These are phyloP conservation scores for Pammene aurita DNA, from an alignment of 2,888 invertebrate species.

Conservation along the genomic window DNA sequence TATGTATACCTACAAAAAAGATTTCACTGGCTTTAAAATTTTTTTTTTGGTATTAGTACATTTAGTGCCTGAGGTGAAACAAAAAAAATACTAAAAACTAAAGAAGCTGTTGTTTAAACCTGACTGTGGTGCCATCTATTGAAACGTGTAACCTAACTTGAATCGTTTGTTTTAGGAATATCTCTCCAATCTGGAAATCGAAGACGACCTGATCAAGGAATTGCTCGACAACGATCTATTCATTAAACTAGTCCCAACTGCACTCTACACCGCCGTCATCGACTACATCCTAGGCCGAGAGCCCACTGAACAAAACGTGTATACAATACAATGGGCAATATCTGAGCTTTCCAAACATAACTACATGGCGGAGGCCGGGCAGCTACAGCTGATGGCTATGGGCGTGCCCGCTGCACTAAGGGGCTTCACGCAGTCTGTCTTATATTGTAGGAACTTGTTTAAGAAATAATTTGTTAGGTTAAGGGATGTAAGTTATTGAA, in stretches of 20 bases:
- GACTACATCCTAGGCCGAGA: slow-evolving; percentile 61
- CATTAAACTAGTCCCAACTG: slow-evolving; percentile 64
- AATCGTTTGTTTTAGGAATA: slow-evolving; percentile 56
- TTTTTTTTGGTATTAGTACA: too few relatives aligned
- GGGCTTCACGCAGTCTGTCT: slow-evolving; percentile 68
- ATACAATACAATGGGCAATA: slow-evolving; percentile 65
- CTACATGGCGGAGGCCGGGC: slow-evolving; percentile 71
- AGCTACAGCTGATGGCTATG: slow-evolving; percentile 59
- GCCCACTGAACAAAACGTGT: slow-evolving; percentile 44
- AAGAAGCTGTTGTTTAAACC: too few relatives aligned
- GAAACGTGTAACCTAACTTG: too few relatives aligned
- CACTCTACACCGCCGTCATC: slow-evolving; percentile 62
- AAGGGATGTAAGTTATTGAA: slow-evolving; percentile 38
- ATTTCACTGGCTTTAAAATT: too few relatives aligned
- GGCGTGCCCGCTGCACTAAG: slow-evolving; percentile 66
- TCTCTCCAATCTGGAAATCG: slow-evolving; percentile 58
- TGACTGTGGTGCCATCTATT: too few relatives aligned
- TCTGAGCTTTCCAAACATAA: slow-evolving; percentile 60
- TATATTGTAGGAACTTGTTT: slow-evolving; percentile 59
- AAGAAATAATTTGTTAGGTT: slow-evolving; percentile 44
- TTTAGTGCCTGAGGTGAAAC: too few relatives aligned
- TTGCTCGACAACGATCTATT: slow-evolving; percentile 70
- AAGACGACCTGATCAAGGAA: slow-evolving; percentile 67
- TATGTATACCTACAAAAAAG: too few relatives aligned
- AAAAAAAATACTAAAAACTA: too few relatives aligned